Percentiles rank a stretch among this genome's conserved stretches.
These are phyloP conservation scores for Cebus imitator DNA, from an alignment of 2,113 vertebrate species.

Conservation along the genomic window DNA sequence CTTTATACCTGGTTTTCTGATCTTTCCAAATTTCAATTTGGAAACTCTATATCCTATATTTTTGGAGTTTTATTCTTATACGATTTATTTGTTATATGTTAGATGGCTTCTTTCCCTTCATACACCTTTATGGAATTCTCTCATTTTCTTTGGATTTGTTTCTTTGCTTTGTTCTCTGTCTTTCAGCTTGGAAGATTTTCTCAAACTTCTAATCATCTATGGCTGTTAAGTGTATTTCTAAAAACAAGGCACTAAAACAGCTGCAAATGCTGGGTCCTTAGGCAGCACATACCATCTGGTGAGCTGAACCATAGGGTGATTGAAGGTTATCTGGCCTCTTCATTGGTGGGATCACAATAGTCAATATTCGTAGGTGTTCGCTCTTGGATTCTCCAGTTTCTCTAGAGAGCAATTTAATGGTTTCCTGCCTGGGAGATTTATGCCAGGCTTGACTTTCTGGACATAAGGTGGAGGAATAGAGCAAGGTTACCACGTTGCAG, in stretches of 20 bases:
- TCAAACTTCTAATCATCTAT: neutral
- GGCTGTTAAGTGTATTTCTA: neutral
- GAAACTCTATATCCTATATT: neutral
- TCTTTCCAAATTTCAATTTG: neutral
- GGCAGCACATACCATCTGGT: neutral
- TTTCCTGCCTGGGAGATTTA: neutral
- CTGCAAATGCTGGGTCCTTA: neutral
- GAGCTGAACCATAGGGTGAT: neutral
- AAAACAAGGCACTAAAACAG: neutral
- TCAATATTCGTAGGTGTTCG: neutral
- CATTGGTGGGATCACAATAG: neutral
- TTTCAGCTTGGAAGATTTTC: neutral
- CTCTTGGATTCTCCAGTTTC: neutral
- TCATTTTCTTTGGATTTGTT: neutral
- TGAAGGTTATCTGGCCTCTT: neutral
- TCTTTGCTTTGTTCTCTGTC: neutral
- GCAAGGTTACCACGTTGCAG: neutral
- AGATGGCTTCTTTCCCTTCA: neutral
- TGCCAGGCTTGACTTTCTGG: neutral
- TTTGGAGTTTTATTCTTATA: neutral
- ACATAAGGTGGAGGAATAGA: neutral
- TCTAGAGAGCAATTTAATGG: neutral
- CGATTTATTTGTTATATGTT: neutral
- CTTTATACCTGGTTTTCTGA: neutral
- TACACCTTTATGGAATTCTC: neutral